phyloP scores from a whole-genome alignment of 2,113 vertebrate species.

The Varanus komodoensis region DNA sequence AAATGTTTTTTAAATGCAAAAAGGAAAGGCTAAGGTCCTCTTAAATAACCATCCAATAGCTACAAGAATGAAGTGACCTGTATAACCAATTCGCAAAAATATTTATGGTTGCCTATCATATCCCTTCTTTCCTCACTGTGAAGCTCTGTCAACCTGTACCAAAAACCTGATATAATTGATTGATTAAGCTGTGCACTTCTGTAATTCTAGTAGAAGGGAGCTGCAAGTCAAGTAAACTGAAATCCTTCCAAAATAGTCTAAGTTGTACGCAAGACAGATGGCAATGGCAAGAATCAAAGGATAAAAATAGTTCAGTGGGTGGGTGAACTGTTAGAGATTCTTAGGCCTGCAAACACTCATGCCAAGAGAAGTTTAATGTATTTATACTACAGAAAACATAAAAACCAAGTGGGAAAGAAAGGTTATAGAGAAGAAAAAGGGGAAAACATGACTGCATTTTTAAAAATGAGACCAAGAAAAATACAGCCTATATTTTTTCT shows the following conservation, averaged over 20 bases:
- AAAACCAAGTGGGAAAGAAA: not conserved
- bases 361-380: constrained; percentile 6
- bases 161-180: not conserved
- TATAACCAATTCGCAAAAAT: not conserved
- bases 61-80: not conserved
- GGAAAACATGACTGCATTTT: not conserved
- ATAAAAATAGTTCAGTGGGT: constrained; percentile 32
- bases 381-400: not conserved
- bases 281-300: constrained; percentile 30
- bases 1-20: not conserved
- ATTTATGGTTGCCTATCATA: not conserved
- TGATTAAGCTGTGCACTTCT: not conserved
- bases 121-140: not conserved
- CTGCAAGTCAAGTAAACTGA: not conserved
- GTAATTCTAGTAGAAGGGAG: not conserved
- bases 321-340: constrained; percentile 33
- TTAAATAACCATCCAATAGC: not conserved
- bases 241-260: constrained; percentile 13
- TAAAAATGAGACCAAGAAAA: not conserved
- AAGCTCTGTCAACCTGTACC: not conserved
- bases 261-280: constrained; percentile 23
- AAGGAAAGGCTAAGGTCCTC: not conserved
- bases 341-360: not conserved
- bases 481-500: not conserved
- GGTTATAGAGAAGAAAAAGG: not conserved